Evolutionary conservation across 2,888 invertebrate species (phyloP).

Genomic region (Bedellia somnulentella): DNA sequence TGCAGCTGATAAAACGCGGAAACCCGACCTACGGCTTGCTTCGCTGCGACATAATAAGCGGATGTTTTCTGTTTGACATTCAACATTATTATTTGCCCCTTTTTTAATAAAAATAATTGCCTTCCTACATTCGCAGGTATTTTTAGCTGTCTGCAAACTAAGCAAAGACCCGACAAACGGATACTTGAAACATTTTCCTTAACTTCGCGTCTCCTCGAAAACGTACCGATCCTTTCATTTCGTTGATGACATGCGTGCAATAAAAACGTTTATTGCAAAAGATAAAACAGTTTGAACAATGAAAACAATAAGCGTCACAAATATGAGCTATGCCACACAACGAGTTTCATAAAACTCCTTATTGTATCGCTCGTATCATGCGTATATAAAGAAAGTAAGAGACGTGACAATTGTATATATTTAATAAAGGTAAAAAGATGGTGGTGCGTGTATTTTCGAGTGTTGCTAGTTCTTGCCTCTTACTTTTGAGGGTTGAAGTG

Average conservation of each 20-base stretch:
- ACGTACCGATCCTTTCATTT: not conserved
- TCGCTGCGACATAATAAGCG: slow-evolving; percentile 19
- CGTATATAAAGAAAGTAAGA: slow-evolving; percentile 17
- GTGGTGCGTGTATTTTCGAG: slow-evolving; percentile 3
- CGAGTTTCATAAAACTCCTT: slow-evolving; percentile 15
- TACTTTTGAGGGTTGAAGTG: slow-evolving; percentile 20
- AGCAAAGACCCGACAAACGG: too few relatives aligned
- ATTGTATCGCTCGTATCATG: slow-evolving; percentile 16
- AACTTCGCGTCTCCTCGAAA: too few relatives aligned
- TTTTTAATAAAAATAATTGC: slow-evolving; percentile 4
- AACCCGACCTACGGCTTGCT: slow-evolving; percentile 5
- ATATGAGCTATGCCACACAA: slow-evolving; percentile 15
- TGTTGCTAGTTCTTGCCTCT: slow-evolving; percentile 11
- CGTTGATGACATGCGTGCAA: slow-evolving; percentile 3
- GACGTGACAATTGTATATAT: slow-evolving; percentile 22
- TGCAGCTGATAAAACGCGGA: slow-evolving; percentile 43
- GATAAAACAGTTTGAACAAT: slow-evolving; percentile 5
- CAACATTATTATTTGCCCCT: not conserved
- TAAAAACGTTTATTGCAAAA: slow-evolving; percentile 6
- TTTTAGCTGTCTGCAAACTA: too few relatives aligned
- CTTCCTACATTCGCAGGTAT: slow-evolving; percentile 1
- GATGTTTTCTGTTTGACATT: slow-evolving; percentile 17
- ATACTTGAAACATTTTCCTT: too few relatives aligned
- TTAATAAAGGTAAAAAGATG: slow-evolving; percentile 6
- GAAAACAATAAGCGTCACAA: slow-evolving; percentile 9